Base-by-base conservation (phyloP, 2,888 invertebrate genomes). In the Eucera pruinosa region DNA sequence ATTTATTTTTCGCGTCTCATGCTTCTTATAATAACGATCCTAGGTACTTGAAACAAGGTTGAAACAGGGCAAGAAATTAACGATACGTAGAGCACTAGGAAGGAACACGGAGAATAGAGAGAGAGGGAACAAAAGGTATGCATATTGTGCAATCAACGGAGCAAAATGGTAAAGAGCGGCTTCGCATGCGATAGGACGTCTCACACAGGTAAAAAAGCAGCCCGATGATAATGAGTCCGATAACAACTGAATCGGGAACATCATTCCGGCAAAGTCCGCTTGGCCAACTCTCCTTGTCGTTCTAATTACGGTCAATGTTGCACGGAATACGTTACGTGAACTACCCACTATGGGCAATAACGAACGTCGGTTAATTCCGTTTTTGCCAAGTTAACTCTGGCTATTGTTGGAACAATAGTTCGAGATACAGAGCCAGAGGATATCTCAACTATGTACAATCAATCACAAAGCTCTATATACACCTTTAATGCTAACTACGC, bases 211-310 rank as follows among this genome's bases (percentile, higher is more conserved):
- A 47, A 65, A 60, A 74, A 72, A 81, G 68, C 65, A 41, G 77
- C n/a, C 62, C 73, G 69, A 81, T 81, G 78, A 77, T 83, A 84
- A 85, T 70, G 78, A 83, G 78, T 58, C 55, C 25, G 81, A 83
- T 83, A 74, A 78, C 83, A 78, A 80, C 61, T 68, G 70, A 61
- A 48, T 57, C 70, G 54, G 54, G 68, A 74, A 77, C 75, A 70
- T 65, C 61, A 61, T 66, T 72, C 58, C 65, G 60, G 66, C 66
- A 41, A 72, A 79, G 79, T 57, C 64, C 47, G 73, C 71, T 69
- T 76, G 80, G 78, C 70, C 76, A 75, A 82, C 80, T 83, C 78
- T 78, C 50, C 55, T 47, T 64, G 43, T 52, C 67, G 69, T 54
- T 64, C 78, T 85, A 85, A 84, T 84, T 79, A 72, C 67, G 55